Conservation (phyloP, 2,888 invertebrate genomes). For the Drosophila limbata region DNA sequence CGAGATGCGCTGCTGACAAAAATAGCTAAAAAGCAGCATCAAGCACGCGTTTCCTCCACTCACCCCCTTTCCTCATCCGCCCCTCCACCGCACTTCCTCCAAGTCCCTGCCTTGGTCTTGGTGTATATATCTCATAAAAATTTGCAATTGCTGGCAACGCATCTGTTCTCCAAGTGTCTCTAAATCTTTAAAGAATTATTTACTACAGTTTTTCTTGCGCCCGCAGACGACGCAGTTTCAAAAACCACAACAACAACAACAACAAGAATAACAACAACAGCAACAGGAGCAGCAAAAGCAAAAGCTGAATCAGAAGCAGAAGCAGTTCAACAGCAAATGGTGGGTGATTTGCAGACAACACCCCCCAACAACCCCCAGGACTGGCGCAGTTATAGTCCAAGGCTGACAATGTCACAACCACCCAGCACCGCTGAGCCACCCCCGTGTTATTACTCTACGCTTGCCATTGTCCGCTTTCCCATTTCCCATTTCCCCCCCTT, state of each 20-base stretch:
- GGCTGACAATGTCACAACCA: constrained; percentile 71
- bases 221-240: constrained; percentile 51
- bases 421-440: constrained; percentile 68
- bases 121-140: constrained; percentile 73
- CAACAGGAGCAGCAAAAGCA: constrained; percentile 7
- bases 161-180: constrained; percentile 70
- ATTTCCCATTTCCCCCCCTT: not conserved
- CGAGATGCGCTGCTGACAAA: constrained; percentile 46
- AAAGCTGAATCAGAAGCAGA: not conserved
- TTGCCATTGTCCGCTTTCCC: constrained; percentile 62
- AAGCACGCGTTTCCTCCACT: constrained; percentile 58
- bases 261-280: constrained; percentile 26
- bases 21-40: constrained; percentile 73
- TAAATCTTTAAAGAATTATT: constrained; percentile 82
- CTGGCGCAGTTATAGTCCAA: constrained; percentile 43
- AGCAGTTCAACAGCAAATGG: constrained; percentile 51
- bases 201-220: constrained; percentile 69
- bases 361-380: constrained; percentile 53
- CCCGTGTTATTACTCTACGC: constrained; percentile 71
- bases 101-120: constrained; percentile 3
- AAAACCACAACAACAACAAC: constrained; percentile 37
- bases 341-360: constrained; percentile 74
- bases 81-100: not conserved
- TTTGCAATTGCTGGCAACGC: constrained; percentile 75
- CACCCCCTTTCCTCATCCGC: not conserved